Percentiles rank a stretch among this genome's conserved stretches.
phyloP scores from a whole-genome alignment of 2,113 vertebrate species.

The Eleginops maclovinus region DNA sequence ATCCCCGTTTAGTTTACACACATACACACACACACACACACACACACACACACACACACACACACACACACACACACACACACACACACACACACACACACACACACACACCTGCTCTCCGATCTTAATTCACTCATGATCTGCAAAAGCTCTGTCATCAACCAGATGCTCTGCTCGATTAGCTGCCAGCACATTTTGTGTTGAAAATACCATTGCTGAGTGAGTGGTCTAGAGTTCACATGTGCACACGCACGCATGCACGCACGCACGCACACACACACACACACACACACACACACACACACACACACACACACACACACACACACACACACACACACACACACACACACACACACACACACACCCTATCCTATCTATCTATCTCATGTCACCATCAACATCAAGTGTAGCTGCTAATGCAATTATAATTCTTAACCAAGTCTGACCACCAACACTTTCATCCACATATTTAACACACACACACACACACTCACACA shows the following conservation, averaged over 20 bases:
- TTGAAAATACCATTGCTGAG: slow-evolving; percentile 35
- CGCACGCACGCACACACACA: background rate
- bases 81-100: slow-evolving; percentile 10
- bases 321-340: too few relatives aligned
- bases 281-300: background rate
- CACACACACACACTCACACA: slow-evolving; percentile 27
- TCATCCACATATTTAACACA: slow-evolving; percentile 50
- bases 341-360: background rate
- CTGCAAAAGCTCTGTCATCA: slow-evolving; percentile 57
- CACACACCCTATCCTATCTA: slow-evolving; percentile 2
- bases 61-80: background rate
- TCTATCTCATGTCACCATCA: slow-evolving; percentile 31
- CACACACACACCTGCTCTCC: slow-evolving; percentile 3
- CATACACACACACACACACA: slow-evolving; percentile 1
- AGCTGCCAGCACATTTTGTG: slow-evolving; percentile 44
- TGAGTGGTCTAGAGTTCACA: slow-evolving; percentile 11
- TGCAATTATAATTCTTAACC: slow-evolving; percentile 38
- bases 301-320: slow-evolving; percentile 13
- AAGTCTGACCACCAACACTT: slow-evolving; percentile 50
- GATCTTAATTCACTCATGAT: slow-evolving; percentile 18
- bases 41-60: background rate
- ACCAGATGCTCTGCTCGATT: slow-evolving; percentile 41
- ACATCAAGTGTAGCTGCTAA: slow-evolving; percentile 29
- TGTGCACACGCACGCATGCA: background rate
- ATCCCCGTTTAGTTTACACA: slow-evolving; percentile 39